Base-by-base conservation (phyloP, 1,140 invertebrate species). In the Eciton burchellii region DNA sequence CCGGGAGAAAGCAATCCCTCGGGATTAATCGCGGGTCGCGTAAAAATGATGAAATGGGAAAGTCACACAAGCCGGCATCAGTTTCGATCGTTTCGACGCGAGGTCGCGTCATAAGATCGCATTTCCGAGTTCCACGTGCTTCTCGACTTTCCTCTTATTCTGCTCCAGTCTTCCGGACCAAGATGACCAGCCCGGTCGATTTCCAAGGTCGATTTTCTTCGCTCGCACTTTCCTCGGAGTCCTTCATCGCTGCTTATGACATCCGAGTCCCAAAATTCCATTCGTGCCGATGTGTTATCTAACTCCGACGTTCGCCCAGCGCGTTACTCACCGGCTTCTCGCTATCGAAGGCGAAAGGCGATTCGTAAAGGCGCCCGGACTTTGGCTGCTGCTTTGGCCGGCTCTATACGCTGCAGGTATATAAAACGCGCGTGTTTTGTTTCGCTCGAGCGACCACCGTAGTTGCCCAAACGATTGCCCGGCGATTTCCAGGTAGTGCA, bases 361-460 rank as follows among this genome's bases (percentile, higher is more conserved):
- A 63, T n/a, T 77, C 56, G 49, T 76, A 65, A 76, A 70, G 26
- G n/a, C n/a, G n/a, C n/a, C 21, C 56, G 45, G 72, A 43, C 26
- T 14, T 6, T 6, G 54, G 29, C 35, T 24, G 21, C 57, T 9
- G 16, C 41, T n/a, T n/a, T n/a, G n/a, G 56, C 35, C 52, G 8
- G n/a, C 35, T n/a, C n/a, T 35, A 35, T 35, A 35, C 6, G 9
- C 57, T 14, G 77, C 52, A 84, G 73, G 63, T 71, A 74, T 79
- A 83, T 41, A 77, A 66, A 35, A 35, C 35, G 2, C 81, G 81
- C 81, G 85, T 84, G 68, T 86, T 86, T 84, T 76, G 84, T 86
- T 84, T 86, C 85, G 86, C 84, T 87, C 70, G 54, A 86, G 54
- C 70, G 86, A 76, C 14, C 82, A 65, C 81, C 70, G 68, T 57